Base-by-base conservation (phyloP, 2,113 vertebrate species). In the Hippocampus zosterae region DNA sequence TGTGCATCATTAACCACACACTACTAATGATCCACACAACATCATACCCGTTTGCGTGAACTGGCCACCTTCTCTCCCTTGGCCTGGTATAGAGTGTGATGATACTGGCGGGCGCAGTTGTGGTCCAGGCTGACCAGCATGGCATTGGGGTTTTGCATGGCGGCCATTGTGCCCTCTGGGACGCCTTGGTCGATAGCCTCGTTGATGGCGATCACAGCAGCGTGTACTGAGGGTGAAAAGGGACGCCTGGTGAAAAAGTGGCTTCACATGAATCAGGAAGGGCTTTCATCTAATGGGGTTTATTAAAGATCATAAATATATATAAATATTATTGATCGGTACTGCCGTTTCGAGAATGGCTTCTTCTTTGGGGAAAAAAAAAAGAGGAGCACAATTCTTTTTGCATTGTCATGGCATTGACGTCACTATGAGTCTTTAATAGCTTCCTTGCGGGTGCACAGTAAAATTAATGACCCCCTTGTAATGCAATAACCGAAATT, bases 161-260 rank as follows among this genome's bases (percentile, higher is more conserved):
- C 94, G 0, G 73, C 71, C 76, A 98, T 73, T 0, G 97, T 99
- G 61, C 93, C 95, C 13, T 92, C 89, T 0, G 97, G 91, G 25
- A 94, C 78, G 33, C 93, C 93, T 0, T 57, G 95, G 77, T 98
- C 97, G 0, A 99, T 87, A 62, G 97, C 96, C 15, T 99, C 97
- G 21, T 99, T 98, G 74, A 99, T 99, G 84, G 95, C 97, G 67
- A 99, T 99, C 52, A 99, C 97, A 16, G 97, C 97, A 2, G 97
- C 97, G 3, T 99, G 97, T 15, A 99, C 97, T 99, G 82, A 76
- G 79, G 89, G 83, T 25, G 84, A 46, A 81, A 76, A 2, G 44
- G 52, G 12, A 23, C n/a, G 42, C 13, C 21, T 2, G 25, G 42
- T 68, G 63, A 78, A 40, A 3, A 52, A 50, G 23, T 50, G 79